Base-by-base conservation (phyloP, 1,140 invertebrate genomes). In the Drosophila santomea region DNA sequence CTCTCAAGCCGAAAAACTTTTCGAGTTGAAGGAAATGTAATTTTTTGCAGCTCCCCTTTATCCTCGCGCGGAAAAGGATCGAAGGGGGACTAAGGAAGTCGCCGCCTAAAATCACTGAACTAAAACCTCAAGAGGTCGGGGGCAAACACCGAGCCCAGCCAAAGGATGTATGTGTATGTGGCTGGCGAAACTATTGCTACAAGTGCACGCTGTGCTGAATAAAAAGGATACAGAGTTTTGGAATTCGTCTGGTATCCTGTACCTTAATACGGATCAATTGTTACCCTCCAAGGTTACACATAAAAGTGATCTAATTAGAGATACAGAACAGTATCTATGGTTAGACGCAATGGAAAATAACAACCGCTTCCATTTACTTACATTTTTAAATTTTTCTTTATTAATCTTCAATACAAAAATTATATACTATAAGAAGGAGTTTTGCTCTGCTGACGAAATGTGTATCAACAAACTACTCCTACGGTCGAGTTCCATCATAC, bases 11-110 rank as follows among this genome's bases (percentile, higher is more conserved):
- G 67, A 79, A 73, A 83, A 88, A 88, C 76, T 88, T 88, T 88
- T 88, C 84, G 79, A 88, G 84, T 89, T 77, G 76, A 80, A 86
- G 83, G 83, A 88, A 88, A 88, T 88, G 83, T 89, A 88, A 88
- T 88, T 88, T 86, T 86, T 85, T 85, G 45, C 68, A 75, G 36
- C 44, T 50, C 28, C 62, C 25, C 25, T 63, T 43, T 45, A n/a
- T 62, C 36, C 44, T 38, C 66, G 43, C 63, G 60, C 59, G 20
- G 23, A 76, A 79, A 74, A 66, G 64, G 80, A 74, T 76, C 68
- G 80, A 74, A 64, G 12, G 51, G 78, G 74, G 44, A 66, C 63
- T 56, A 50, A 86, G 78, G 82, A 81, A 82, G 82, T 71, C 77
- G 78, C 74, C 74, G 83, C 83, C 76, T 89, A 80, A 88, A 89